Evolutionary conservation across 2,113 vertebrate genomes (phyloP).

Genomic region (Marmota monax): DNA sequence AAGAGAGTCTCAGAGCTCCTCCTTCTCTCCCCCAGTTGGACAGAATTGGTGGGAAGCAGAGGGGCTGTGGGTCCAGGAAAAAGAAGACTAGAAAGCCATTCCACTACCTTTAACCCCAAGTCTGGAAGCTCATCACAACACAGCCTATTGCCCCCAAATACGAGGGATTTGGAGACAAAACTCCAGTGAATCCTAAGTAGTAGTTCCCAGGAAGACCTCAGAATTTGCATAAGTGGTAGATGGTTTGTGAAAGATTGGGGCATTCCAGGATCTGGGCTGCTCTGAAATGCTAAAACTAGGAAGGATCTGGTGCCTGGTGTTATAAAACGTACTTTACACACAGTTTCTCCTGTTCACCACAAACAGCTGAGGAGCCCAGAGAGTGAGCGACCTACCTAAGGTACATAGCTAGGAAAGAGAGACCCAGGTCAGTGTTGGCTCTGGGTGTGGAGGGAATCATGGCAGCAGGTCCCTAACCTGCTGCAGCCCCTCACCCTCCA

Average conservation of each 20-base stretch:
- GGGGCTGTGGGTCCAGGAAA: fast-evolving
- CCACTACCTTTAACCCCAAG: neutral
- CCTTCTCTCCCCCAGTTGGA: neutral
- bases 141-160: neutral
- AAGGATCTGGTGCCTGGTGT: too few relatives aligned
- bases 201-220: neutral
- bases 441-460: neutral
- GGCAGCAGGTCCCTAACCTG: too few relatives aligned
- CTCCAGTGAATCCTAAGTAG: neutral
- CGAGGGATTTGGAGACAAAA: neutral
- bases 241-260: neutral
- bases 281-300: neutral
- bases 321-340: neutral
- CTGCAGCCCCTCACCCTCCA: neutral
- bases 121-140: neutral
- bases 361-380: neutral
- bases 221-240: neutral
- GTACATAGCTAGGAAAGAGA: neutral
- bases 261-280: neutral
- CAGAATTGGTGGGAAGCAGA: neutral
- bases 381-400: neutral
- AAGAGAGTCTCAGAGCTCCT: neutral
- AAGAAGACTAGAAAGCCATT: neutral
- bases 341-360: neutral
- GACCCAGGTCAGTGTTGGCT: neutral